phyloP scores from a whole-genome alignment of 2,113 vertebrate genomes.

The Centropus bengalensis region DNA sequence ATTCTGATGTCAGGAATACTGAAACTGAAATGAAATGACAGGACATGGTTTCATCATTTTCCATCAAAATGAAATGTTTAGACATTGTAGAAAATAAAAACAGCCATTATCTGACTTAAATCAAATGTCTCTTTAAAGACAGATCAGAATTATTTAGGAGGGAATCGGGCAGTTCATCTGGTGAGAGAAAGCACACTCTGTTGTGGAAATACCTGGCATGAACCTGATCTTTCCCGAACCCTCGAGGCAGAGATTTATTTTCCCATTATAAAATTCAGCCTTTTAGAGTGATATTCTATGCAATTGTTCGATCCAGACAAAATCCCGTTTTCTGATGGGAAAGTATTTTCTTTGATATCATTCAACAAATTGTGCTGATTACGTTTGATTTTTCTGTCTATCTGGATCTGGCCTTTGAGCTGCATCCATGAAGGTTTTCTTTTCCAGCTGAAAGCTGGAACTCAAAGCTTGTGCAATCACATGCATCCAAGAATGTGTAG shows the following conservation, averaged over 20 bases:
- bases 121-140: background rate
- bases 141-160: background rate
- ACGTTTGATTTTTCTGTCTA: background rate
- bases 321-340: background rate
- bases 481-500: background rate
- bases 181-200: background rate
- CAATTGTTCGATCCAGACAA: background rate
- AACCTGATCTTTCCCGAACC: background rate
- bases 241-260: background rate
- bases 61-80: conserved; percentile 37
- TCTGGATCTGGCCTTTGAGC: background rate
- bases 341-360: background rate
- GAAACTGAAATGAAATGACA: conserved; percentile 34
- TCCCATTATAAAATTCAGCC: background rate
- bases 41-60: conserved; percentile 1
- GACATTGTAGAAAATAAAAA: conserved; percentile 11
- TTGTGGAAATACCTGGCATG: background rate
- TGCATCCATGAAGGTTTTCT: background rate
- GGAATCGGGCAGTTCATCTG: background rate
- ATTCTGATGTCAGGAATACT: background rate
- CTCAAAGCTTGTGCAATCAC: background rate
- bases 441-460: background rate
- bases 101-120: conserved; percentile 25
- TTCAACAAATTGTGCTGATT: background rate
- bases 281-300: background rate